Base-by-base conservation (phyloP, 2,113 vertebrate species). In the Barbus barbus region DNA sequence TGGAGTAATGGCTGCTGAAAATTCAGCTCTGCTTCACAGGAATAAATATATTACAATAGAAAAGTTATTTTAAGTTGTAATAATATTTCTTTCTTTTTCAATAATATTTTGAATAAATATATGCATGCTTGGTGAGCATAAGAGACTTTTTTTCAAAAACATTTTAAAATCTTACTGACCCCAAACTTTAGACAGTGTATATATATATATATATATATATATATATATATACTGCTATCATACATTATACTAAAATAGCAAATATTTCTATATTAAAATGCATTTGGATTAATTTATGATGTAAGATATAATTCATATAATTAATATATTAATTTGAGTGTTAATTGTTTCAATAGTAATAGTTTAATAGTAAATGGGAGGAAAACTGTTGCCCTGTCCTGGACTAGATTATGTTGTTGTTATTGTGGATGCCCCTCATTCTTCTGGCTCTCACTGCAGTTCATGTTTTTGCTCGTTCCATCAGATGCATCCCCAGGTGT, bases 401-500 rank as follows among this genome's bases (percentile, higher is more conserved):
- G 12, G 11, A 41, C 11, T 72, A 44, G 11, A 24, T 44, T 9
- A 69, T 48, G 13, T 48, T 74, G 12, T 74, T 31, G 33, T 78
- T 5, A 26, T 61, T 71, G 16, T 31, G 2, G 18, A 9, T 6
- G 5, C 7, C n/a, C 18, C 18, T 61, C 11, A 28, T 18, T 75
- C 24, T 46, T 83, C 71, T 61, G 9, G 60, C 38, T 41, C 77
- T 60, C n/a, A 20, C 26, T 73, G 0, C 0, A 6, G 14, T 71
- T 83, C 3, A 60, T 41, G 24, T 22, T 22, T 67, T 9, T 56
- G 5, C 2, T 0, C n/a, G 83, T 3, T 65, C 24, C 0, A 4
- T 41, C 8, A 94, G 95, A 93, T 53, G 90, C 91, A 0, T 90
- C 91, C 3, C 93, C 93, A 9, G 91, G 88, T 9, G 94, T 92